Percentiles rank a stretch among this genome's conserved stretches.
phyloP scores from a whole-genome alignment of 2,888 invertebrate genomes.

The Octodonta nipae region DNA sequence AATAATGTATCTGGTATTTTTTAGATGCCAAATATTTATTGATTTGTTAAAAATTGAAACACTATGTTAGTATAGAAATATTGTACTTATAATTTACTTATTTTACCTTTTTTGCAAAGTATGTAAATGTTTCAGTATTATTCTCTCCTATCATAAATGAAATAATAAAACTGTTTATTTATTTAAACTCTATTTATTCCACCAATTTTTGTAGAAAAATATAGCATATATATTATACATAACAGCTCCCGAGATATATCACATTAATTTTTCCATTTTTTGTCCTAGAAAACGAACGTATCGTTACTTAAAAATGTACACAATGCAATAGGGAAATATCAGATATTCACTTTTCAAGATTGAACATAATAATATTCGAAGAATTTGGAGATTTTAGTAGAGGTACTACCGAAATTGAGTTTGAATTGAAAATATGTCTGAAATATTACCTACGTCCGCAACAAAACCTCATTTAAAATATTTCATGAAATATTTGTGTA shows the following conservation, averaged over 20 bases:
- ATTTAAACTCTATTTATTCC: conserved; percentile 10
- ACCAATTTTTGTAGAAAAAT: not conserved
- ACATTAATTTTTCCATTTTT: conserved; percentile 3
- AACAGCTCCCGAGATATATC: not conserved
- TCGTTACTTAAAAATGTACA: too few relatives aligned
- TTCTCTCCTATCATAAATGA: conserved; percentile 26
- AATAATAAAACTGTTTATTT: conserved; percentile 21
- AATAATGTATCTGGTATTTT: not conserved
- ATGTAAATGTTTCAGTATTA: conserved; percentile 34
- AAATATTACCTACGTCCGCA: too few relatives aligned
- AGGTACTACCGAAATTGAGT: too few relatives aligned
- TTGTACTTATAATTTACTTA: not conserved
- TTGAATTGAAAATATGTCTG: too few relatives aligned
- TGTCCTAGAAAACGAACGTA: conserved; percentile 1
- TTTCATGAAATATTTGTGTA: too few relatives aligned
- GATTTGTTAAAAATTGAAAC: conserved; percentile 3
- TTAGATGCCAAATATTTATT: conserved; percentile 3
- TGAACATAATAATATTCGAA: too few relatives aligned
- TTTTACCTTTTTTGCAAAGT: conserved; percentile 14
- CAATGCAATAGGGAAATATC: too few relatives aligned
- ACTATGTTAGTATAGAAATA: not conserved
- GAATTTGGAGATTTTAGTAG: too few relatives aligned
- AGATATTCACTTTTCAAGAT: too few relatives aligned
- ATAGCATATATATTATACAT: not conserved
- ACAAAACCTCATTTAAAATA: too few relatives aligned